Evolutionary conservation across 30 jellyfish, hydroid and myxozoan species (phyloP), one percentile per base, ranked within the genome.

Genomic region (Aurelia aurita complex sp. Pacific): DNA sequence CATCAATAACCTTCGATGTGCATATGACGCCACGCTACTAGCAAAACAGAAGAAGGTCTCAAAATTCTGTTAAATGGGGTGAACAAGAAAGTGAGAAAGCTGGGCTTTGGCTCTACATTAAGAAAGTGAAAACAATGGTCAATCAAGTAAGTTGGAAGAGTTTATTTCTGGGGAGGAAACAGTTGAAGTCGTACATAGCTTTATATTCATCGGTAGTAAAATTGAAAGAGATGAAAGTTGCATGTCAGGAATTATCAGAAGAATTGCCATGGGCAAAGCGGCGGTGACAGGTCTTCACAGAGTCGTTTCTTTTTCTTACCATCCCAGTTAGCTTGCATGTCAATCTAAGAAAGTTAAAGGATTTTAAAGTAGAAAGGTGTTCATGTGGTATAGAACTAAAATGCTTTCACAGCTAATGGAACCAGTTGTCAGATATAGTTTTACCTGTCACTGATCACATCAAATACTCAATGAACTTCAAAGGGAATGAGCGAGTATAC

Each of bases 51-150:
- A 7, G 75, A 65, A 65, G 82, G 64, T 35, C 18, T 73, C 67
- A 0, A 36, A 38, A 16, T 10, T 32, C 10, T 73, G 71, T 10
- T 73, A 12, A 12, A 43, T 3, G 40, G 51, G 36, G 0, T 7
- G 40, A 73, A 73, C 15, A 35, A 14, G 52, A 16, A 51, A 23
- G 74, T 19, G 77, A 55, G 76, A 76, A 57, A 4, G 35, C n/a
- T 10, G 54, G 57, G 19, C 0, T 75, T 17, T 18, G 19, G 4
- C 85, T 75, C 40, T 50, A 61, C 32, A 63, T 38, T 23, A 52
- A 75, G 77, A 75, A 75, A 60, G 55, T 76, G 55, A 75, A 75
- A 60, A 17, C 55, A 46, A 75, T 75, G 54, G 72, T 38, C 33
- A 75, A 29, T 17, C 35, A 42, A 38, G 75, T 17, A 74, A 55